Evolutionary conservation across 2,113 vertebrate genomes (phyloP).

Genomic region (Phoenicopterus ruber): DNA sequence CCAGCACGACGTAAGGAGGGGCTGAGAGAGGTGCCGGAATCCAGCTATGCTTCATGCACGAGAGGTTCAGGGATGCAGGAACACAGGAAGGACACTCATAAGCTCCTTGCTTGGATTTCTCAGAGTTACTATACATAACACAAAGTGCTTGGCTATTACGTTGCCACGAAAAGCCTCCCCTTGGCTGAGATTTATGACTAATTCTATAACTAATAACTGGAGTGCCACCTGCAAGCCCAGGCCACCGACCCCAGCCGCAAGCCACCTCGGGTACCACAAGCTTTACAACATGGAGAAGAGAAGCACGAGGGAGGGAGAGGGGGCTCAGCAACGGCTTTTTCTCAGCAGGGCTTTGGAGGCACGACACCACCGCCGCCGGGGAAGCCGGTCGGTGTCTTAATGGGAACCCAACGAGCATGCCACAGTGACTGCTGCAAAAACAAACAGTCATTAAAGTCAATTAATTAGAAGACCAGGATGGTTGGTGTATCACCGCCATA

Average conservation of each 20-base stretch:
- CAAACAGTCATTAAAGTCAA: neutral
- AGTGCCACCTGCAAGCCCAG: neutral
- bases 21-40: neutral
- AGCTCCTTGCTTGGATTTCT: neutral
- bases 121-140: neutral
- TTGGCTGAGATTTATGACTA: neutral
- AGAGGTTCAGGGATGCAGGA: neutral
- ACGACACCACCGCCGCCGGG: rapidly evolving
- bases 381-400: neutral
- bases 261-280: neutral
- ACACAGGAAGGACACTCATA: neutral
- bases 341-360: neutral
- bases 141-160: neutral
- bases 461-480: neutral
- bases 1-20: neutral
- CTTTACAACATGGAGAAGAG: rapidly evolving
- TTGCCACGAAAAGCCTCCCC: neutral
- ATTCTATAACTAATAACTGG: neutral
- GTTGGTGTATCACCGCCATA: neutral
- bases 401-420: neutral
- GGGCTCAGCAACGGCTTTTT: neutral
- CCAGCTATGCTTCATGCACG: neutral
- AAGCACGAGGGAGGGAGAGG: neutral
- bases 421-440: neutral
- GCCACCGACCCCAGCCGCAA: rapidly evolving